Evolutionary conservation across 2,113 vertebrate species (phyloP).

Genomic region (Blennius ocellaris): DNA sequence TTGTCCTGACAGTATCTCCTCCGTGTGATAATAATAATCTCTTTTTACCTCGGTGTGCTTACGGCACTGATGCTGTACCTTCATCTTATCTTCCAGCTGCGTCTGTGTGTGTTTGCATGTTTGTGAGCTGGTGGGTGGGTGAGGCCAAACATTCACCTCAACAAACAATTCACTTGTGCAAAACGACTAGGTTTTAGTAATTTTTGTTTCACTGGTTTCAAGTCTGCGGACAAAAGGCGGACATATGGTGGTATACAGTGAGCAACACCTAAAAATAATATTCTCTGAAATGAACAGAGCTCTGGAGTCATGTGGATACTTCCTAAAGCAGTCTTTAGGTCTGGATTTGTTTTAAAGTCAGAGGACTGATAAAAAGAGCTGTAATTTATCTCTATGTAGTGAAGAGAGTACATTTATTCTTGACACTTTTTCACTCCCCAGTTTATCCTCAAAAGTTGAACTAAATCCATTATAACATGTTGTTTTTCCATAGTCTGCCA

Average conservation of each 20-base stretch:
- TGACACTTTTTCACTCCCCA: background rate
- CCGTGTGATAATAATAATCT: constrained; percentile 61
- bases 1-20: constrained; percentile 35
- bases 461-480: background rate
- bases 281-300: background rate
- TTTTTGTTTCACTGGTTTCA: constrained; percentile 45
- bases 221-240: background rate
- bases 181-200: constrained; percentile 14
- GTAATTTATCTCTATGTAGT: too few relatives aligned
- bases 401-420: background rate
- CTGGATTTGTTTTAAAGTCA: too few relatives aligned
- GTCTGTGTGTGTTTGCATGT: constrained; percentile 10
- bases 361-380: too few relatives aligned
- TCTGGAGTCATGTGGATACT: too few relatives aligned
- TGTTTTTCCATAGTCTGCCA: background rate
- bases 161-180: constrained; percentile 36
- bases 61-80: constrained; percentile 53
- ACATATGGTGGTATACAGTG: background rate
- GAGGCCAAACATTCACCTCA: background rate
- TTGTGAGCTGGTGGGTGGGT: background rate
- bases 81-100: constrained; percentile 76
- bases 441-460: too few relatives aligned
- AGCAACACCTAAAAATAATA: background rate
- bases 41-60: constrained; percentile 33
- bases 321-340: too few relatives aligned